These are phyloP conservation scores for Drosophila tropicalis DNA, from an alignment of 1,140 invertebrate genomes.

Conservation along the genomic window DNA sequence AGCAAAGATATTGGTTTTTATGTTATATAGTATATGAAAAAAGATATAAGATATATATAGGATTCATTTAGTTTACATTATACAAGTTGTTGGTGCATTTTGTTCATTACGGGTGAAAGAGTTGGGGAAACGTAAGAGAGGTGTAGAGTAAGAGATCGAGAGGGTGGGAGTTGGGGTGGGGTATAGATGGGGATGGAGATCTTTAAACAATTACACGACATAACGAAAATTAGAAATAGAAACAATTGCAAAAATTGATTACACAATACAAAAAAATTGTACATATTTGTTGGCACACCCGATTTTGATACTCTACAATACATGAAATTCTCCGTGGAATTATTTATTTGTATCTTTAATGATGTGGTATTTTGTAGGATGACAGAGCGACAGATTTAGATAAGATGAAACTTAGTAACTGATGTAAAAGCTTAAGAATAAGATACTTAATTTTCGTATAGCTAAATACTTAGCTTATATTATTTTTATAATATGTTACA, in stretches of 20 bases:
- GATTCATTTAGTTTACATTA: conserved; percentile 71
- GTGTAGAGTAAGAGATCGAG: not conserved
- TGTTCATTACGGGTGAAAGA: conserved; percentile 28
- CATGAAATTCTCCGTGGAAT: conserved; percentile 21
- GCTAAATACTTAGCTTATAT: not conserved
- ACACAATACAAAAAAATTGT: conserved; percentile 65
- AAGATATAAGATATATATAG: conserved; percentile 77
- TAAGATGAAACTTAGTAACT: not conserved
- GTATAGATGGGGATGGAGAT: too few species aligned
- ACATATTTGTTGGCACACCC: conserved; percentile 82
- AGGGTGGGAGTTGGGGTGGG: not conserved
- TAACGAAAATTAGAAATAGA: conserved; percentile 25
- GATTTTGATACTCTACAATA: conserved; percentile 67
- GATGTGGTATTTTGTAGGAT: conserved; percentile 63
- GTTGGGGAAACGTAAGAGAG: conserved; percentile 17
- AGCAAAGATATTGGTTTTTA: conserved; percentile 73
- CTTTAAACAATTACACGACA: too few species aligned
- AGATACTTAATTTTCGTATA: not conserved
- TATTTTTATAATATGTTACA: too few species aligned
- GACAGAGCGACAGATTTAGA: not conserved
- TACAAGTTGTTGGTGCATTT: conserved; percentile 65
- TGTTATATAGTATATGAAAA: conserved; percentile 69
- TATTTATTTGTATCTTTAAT: conserved; percentile 9
- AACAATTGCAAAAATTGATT: not conserved
- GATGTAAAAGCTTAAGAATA: conserved; percentile 24